Conservation (phyloP, 2,113 vertebrate genomes). For the Martes martes region DNA sequence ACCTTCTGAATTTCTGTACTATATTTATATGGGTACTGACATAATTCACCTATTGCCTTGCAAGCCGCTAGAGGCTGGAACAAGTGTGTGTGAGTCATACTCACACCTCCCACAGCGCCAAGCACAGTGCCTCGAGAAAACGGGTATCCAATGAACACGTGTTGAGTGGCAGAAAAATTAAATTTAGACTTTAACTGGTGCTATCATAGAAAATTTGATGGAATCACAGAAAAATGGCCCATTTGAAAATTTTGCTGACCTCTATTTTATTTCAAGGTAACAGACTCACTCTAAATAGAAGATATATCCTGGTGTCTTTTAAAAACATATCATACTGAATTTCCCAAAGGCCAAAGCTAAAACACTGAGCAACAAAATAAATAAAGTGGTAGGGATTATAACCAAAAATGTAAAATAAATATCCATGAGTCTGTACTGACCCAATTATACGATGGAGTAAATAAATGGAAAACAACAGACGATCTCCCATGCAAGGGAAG, state of each 20-base stretch:
- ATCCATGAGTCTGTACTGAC: neutral
- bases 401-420: neutral
- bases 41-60: neutral
- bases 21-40: neutral
- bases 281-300: neutral
- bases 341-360: slow-evolving; percentile 27
- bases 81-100: neutral
- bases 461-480: neutral
- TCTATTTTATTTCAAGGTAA: slow-evolving; percentile 4
- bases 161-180: neutral
- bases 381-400: neutral
- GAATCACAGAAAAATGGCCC: neutral
- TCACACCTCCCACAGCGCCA: neutral
- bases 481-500: neutral
- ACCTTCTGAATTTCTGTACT: neutral
- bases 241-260: neutral
- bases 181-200: neutral
- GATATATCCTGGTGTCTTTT: neutral
- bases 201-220: neutral
- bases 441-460: neutral
- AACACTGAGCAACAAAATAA: slow-evolving; percentile 10
- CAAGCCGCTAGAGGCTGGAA: neutral
- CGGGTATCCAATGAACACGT: neutral
- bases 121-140: neutral
- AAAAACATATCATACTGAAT: neutral